Evolutionary conservation across 1,140 invertebrate species (phyloP), one percentile per base, ranked within the genome.

Genomic region (Helicoverpa zea): DNA sequence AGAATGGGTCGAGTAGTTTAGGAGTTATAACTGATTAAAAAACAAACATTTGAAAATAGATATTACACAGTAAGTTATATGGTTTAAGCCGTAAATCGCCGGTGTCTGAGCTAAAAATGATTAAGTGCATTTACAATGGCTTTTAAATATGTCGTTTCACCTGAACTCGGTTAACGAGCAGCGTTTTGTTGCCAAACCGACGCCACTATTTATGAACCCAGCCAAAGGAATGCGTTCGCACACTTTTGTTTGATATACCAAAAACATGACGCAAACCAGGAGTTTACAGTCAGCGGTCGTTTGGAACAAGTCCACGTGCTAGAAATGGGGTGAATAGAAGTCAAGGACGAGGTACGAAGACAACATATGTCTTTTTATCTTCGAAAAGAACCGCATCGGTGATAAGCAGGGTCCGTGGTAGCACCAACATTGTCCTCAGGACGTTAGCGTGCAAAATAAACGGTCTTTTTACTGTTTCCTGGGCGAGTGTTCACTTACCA

Each of bases 121-220:
- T 54, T 72, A 54, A 72, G 49, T 72, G 23, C 68, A 54, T 54
- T 70, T 72, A 72, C 68, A 54, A 54, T 72, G 54, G 49, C 49
- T 72, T 49, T 72, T 72, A 72, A 72, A 72, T 72, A 54, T 72
- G 68, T 72, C 68, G 49, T 72, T 72, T 54, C 49, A 72, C 68
- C 68, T 72, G 68, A 14, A 54, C 3, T 51, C 66, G 68, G 68
- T 72, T 72, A 72, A 72, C 68, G 68, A 72, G 43, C 16, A 2
- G 16, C 18, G 64, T 52, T 72, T 52, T 72, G 68, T 72, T 54
- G 68, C 49, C 68, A 72, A 72, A 54, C 51, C 29, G 68, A 30
- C 49, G 49, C 23, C 64, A 49, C 35, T 49, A 49, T 68, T 49
- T 49, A 49, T 18, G 43, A 68, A 68, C 64, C 10, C 16, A 49